Conservation (phyloP, 1,140 invertebrate genomes). For the Matsumurasca onukii region DNA sequence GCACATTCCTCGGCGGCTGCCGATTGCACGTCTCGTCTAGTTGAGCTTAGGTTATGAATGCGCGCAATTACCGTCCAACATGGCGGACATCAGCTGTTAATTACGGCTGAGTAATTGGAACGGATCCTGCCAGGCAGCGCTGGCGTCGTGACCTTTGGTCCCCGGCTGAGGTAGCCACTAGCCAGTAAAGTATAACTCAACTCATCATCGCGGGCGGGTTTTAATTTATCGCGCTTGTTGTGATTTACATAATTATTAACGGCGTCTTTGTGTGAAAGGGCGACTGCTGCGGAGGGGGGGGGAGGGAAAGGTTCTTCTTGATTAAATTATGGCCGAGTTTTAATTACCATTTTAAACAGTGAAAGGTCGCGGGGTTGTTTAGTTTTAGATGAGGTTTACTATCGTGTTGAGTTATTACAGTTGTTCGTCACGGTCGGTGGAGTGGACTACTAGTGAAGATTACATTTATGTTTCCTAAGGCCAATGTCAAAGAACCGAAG, state of each 20-base stretch:
- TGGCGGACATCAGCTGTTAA: not conserved
- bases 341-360: too few species aligned
- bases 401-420: too few species aligned
- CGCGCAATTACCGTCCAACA: not conserved
- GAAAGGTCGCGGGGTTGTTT: too few species aligned
- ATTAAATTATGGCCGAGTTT: too few species aligned
- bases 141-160: not conserved
- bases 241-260: not conserved
- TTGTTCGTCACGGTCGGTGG: too few species aligned
- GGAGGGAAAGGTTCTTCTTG: too few species aligned
- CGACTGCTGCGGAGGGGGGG: too few species aligned
- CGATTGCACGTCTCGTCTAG: not conserved
- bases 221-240: not conserved
- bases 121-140: not conserved
- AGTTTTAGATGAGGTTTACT: too few species aligned
- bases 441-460: too few species aligned
- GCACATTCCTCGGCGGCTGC: not conserved
- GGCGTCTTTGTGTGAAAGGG: too few species aligned
- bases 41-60: not conserved
- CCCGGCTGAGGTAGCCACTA: not conserved
- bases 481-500: too few species aligned
- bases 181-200: not conserved
- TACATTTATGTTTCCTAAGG: too few species aligned
- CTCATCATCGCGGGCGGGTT: not conserved
- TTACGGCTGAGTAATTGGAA: not conserved